A percentile compares a stretch with the other conserved stretches of the same genome.
Conservation (phyloP, 2,888 invertebrate species). For the Spatulosminthurus flaviceps region DNA sequence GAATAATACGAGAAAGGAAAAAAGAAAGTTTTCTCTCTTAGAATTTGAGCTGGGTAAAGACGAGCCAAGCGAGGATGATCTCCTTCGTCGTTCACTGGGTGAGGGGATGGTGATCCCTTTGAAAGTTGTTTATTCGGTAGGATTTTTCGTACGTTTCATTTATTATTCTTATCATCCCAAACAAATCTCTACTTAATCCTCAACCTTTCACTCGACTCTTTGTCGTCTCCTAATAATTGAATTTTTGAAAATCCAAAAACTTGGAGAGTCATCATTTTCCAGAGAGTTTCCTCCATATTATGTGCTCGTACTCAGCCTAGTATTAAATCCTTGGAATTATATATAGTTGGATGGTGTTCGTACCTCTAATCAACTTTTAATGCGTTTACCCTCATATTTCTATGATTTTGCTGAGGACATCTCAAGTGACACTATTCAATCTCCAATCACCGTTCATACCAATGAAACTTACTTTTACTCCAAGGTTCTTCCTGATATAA, state of each 20-base stretch:
- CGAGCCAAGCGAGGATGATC: slow-evolving; percentile 36
- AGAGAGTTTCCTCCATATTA: too few relatives aligned
- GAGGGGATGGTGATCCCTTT: slow-evolving; percentile 45
- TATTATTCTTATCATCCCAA: neutral
- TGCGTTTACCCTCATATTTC: slow-evolving; percentile 36
- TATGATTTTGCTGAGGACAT: slow-evolving; percentile 36
- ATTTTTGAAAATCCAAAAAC: too few relatives aligned
- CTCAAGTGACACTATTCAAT: neutral
- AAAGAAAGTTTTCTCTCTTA: slow-evolving; percentile 18
- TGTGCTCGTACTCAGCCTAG: too few relatives aligned
- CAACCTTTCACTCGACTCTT: too few relatives aligned
- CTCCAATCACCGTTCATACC: slow-evolving; percentile 57
- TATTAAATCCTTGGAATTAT: too few relatives aligned
- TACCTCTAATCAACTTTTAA: neutral
- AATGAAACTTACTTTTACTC: slow-evolving; percentile 64
- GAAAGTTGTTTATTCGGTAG: slow-evolving; percentile 29
- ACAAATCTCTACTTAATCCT: too few relatives aligned
- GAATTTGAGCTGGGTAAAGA: slow-evolving; percentile 45
- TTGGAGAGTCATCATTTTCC: too few relatives aligned
- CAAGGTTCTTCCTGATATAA: slow-evolving; percentile 62
- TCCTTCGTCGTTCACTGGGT: slow-evolving; percentile 20
- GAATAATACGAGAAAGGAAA: neutral
- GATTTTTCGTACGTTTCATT: neutral
- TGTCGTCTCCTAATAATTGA: too few relatives aligned
- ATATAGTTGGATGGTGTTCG: slow-evolving; percentile 20